These are phyloP conservation scores for Mesocricetus auratus DNA, from an alignment of 2,113 vertebrate species.

Conservation along the genomic window DNA sequence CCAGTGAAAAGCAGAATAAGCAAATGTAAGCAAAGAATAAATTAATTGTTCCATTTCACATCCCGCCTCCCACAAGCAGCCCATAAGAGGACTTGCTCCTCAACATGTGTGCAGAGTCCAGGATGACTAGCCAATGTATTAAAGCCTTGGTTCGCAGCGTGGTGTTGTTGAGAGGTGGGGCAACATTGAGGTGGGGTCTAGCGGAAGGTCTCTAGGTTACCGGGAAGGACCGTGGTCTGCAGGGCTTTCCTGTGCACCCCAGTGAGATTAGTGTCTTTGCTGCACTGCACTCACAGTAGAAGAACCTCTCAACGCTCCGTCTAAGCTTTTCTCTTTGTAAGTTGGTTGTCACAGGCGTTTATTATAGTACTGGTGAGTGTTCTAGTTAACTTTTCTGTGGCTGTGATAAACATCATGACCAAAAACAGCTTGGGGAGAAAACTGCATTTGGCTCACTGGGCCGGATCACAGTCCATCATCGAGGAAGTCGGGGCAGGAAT, in stretches of 20 bases:
- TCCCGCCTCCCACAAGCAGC: too few species aligned
- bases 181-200: neutral
- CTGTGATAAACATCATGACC: neutral
- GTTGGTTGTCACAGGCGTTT: neutral
- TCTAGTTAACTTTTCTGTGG: neutral
- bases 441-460: too few species aligned
- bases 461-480: neutral
- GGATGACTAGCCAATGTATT: too few species aligned
- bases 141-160: neutral
- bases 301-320: neutral
- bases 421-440: neutral
- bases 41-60: neutral
- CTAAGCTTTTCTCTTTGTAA: neutral
- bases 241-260: neutral
- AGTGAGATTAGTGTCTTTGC: neutral
- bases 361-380: neutral
- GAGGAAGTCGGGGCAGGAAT: neutral
- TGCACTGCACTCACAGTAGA: too few species aligned
- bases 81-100: rapidly evolving
- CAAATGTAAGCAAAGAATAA: too few species aligned
- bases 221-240: neutral
- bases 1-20: neutral
- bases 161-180: too few species aligned
- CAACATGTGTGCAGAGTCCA: neutral
- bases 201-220: neutral